Base-by-base conservation (phyloP, 2,113 vertebrate species). In the Poicephalus gulielmi region DNA sequence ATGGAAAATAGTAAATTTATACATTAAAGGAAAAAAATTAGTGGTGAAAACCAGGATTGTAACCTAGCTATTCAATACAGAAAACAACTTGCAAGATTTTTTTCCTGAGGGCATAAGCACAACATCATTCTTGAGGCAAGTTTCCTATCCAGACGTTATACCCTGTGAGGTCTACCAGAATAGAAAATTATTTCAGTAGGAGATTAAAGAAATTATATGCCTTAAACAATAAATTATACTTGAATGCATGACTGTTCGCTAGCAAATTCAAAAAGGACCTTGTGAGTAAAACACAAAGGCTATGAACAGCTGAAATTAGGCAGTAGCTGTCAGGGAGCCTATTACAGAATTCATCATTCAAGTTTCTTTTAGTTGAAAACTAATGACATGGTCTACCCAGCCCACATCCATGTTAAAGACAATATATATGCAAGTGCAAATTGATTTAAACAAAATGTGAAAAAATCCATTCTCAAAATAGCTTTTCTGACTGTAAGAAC, bases 131-230 rank as follows among this genome's bases (percentile, higher is more conserved):
- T 91, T 75, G 30, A 86, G 12, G 39, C 49, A 83, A 85, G 22
- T 25, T 90, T 92, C 49, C 39, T 17, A 60, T 46, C 4, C 23
- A 47, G n/a, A 79, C 7, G 35, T 83, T 91, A 59, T 35, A 67
- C 11, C 24, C 52, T 69, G 57, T 84, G 69, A 67, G 53, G 11
- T 74, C 62, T 90, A 70, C 22, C 1, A 7, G 31, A 83, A 94
- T 30, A 86, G 55, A 90, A 95, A 86, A 59, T 68, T 2, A 73
- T 81, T 74, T 88, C 78, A 35, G 39, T 60, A 67, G 43, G 75
- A 87, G 4, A 14, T 90, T 81, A 67, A 85, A 95, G 75, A 94
- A 95, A 95, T 94, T 24, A 70, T 73, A 90, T 41, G 37, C 7
- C 24, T 67, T 88, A 67, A 33, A 81, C 57, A 86, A 77, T 8